Base-by-base conservation (phyloP, 2,888 invertebrate species). In the Ochropacha duplaris region DNA sequence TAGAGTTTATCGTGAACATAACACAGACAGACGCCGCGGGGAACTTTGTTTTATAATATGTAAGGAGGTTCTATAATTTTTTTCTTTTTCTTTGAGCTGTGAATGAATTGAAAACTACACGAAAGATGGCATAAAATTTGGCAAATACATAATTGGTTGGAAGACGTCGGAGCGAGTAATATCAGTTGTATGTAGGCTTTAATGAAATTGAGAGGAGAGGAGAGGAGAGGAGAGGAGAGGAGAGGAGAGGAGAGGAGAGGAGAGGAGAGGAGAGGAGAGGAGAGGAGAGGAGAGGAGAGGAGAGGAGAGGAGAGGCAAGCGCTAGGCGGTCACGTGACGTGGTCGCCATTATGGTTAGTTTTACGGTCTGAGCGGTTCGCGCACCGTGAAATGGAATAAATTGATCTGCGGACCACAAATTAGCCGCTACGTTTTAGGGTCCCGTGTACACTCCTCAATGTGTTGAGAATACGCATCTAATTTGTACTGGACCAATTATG, bases 301-400 rank as follows among this genome's bases (percentile, higher is more conserved):
- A n/a, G n/a, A n/a, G n/a, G n/a, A n/a, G 16, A 3, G 28, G 4
- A 14, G 2, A 4, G 5, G 3, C 44, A 19, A 16, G 44, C 16
- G 44, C 19, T 44, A 9, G 4, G 6, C 5, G 5, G n/a, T 39
- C 16, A 39, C 39, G 39, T 39, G 16, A 50, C 50, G 50, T 28
- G 16, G 16, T 11, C 50, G 50, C 8, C 28, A 51, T 26, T 51
- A 26, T n/a, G 16, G n/a, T 16, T 26, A 28, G 28, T 51, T 51
- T 16, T 51, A 28, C 50, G 50, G 16, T 26, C 28, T 8, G 16
- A 16, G 50, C 50, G n/a, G 26, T 26, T 16, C 50, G 28, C 16
- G 6, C 28, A 26, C 50, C 50, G 50, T 51, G 28, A 51, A 51
- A 51, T 51, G 9, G 16, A 51, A 51, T 51, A 44, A 44, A 44